Base-by-base conservation (phyloP, 1,140 invertebrate genomes). In the Acromyrmex echinatior region DNA sequence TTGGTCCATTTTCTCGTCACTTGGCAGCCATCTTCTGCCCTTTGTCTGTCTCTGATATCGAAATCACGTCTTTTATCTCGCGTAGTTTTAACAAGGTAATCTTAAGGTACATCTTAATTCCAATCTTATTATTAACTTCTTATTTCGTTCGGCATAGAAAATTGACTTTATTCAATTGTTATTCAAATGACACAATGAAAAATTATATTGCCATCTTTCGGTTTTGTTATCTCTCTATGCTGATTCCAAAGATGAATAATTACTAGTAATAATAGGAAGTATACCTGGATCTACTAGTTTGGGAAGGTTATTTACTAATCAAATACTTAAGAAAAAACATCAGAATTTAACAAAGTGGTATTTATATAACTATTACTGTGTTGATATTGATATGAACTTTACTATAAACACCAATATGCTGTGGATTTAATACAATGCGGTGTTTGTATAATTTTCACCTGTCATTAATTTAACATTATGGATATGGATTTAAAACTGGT, bases 1-100 rank as follows among this genome's bases (percentile, higher is more conserved):
- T 28, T 68, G 77, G 31, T 82, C 53, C 85, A 90, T 73, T 89
- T 86, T 86, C 53, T 87, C 77, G 21, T 49, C 66, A 39, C 35
- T 56, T 16, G 39, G 25, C 63, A 60, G 71, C 62, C 39, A 71
- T 77, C 74, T 77, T 14, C 65, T 53, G 53, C 53, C 58, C 74
- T 70, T 86, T 18, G 68, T 71, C 86, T 65, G 25, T 82, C 35
- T 60, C 39, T 45, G 18, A 6, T 18, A 53, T 76, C 56, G 58
- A 62, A 84, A 84, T 84, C 28, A 7, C 39, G n/a, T 35, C 56
- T 76, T 31, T 14, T 21, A 39, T 31, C 35, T 62, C 14, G 21
- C 28, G 2, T 62, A 82, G 31, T 82, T 28, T 49, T 5, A 2
- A 73, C 58, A 21, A 82, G 58, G 16, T n/a, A 18, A 71, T 9